phyloP scores from a whole-genome alignment of 2,113 vertebrate genomes.

The Poeciliopsis turrubarensis region DNA sequence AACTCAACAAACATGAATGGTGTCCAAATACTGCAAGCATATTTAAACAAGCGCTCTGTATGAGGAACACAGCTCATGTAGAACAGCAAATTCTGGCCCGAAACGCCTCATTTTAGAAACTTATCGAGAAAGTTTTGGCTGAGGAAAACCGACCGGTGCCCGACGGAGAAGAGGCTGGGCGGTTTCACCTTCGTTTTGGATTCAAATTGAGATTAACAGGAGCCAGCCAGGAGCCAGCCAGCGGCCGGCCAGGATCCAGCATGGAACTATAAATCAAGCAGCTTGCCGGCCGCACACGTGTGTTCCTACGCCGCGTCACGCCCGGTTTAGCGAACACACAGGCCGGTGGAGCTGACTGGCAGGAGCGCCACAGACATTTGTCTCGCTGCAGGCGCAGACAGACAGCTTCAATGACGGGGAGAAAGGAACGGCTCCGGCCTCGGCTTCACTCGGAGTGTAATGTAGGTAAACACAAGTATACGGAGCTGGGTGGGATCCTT shows the following conservation, averaged over 20 bases:
- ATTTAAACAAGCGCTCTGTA: not conserved
- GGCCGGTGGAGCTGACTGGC: conserved; percentile 42
- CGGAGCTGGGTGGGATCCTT: not conserved
- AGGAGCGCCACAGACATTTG: conserved; percentile 52
- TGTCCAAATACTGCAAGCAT: too few species aligned
- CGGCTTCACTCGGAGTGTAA: conserved; percentile 15
- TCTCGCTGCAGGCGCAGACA: conserved; percentile 38
- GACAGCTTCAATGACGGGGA: conserved; percentile 55
- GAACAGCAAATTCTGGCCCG: not conserved
- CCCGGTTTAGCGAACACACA: not conserved
- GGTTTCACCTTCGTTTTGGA: not conserved
- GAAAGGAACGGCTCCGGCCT: conserved; percentile 40
- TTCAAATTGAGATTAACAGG: not conserved
- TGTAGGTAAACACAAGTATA: conserved; percentile 3
- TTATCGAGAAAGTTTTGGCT: not conserved
- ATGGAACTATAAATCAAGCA: conserved; percentile 26
- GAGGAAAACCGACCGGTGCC: not conserved
- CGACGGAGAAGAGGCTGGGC: not conserved
- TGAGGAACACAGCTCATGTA: not conserved
- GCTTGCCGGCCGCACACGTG: conserved; percentile 4
- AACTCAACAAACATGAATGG: too few species aligned
- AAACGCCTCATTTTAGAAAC: not conserved
- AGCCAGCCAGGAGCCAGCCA: not conserved
- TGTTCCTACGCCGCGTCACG: conserved; percentile 10
- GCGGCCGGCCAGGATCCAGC: not conserved